Evolutionary conservation across 2,888 invertebrate species (phyloP).

Genomic region (Auanema freiburgensis): DNA sequence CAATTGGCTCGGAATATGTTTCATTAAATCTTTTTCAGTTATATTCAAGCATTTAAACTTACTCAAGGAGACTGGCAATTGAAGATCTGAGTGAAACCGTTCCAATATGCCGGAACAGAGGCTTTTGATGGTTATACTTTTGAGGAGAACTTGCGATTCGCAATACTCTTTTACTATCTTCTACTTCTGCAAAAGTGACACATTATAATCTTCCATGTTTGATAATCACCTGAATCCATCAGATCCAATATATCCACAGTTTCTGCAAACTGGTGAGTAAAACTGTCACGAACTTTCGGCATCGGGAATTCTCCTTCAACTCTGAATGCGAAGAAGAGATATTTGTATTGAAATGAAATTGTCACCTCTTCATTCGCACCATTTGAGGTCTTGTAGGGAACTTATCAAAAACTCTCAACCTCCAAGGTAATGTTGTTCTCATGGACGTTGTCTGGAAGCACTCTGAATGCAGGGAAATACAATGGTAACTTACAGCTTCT

Average conservation of each 20-base stretch:
- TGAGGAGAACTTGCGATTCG: constrained; percentile 15
- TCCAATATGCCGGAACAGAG: constrained; percentile 44
- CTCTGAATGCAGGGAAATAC: neutral
- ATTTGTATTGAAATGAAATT: neutral
- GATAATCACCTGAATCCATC: neutral
- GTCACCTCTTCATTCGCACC: constrained; percentile 75
- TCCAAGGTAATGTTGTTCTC: constrained; percentile 89
- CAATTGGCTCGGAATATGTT: constrained; percentile 7
- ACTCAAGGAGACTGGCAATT: constrained; percentile 46
- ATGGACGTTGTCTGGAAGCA: constrained; percentile 80
- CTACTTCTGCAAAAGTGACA: constrained; percentile 28
- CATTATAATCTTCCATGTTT: too few species aligned
- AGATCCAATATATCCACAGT: constrained; percentile 22
- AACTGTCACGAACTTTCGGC: constrained; percentile 86
- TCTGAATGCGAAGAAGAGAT: constrained; percentile 24
- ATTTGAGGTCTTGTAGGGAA: constrained; percentile 98
- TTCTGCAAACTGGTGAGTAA: constrained; percentile 91
- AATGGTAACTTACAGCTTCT: constrained; percentile 73
- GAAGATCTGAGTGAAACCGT: constrained; percentile 36
- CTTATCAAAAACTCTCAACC: constrained; percentile 87
- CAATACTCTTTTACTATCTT: constrained; percentile 29
- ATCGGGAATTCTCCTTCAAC: constrained; percentile 74
- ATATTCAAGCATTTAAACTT: constrained; percentile 11
- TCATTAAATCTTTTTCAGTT: neutral
- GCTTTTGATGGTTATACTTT: constrained; percentile 18